Conservation (phyloP, 2,797 vertebrate genomes). For the Synanceia verrucosa region DNA sequence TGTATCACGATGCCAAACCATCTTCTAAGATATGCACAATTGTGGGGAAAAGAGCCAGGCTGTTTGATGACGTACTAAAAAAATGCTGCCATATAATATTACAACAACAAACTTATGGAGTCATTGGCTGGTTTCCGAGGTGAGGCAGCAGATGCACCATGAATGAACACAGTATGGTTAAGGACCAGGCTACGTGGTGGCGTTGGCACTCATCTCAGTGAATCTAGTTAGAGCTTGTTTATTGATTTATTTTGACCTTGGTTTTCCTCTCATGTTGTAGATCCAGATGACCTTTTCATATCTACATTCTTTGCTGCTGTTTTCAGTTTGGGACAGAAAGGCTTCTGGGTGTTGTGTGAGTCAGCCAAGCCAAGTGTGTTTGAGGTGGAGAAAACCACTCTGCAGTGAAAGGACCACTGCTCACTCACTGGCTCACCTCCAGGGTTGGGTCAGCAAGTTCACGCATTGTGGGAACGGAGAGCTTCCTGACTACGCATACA, state of each 20-base stretch:
- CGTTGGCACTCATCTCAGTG: not conserved
- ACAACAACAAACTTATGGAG: not conserved
- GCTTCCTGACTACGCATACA: constrained; percentile 36
- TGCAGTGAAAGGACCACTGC: constrained; percentile 40
- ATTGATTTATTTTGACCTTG: not conserved
- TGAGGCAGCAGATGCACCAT: not conserved
- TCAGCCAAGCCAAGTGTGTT: constrained; percentile 25
- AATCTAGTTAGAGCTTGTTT: not conserved
- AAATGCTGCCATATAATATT: not conserved
- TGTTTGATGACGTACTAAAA: not conserved
- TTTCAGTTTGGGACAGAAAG: constrained; percentile 39
- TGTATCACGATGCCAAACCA: not conserved
- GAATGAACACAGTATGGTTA: not conserved
- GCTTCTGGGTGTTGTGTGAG: constrained; percentile 15
- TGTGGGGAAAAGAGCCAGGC: not conserved
- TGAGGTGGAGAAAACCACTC: constrained; percentile 32
- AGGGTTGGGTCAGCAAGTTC: constrained; percentile 38
- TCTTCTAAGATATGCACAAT: not conserved
- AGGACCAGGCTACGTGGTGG: not conserved
- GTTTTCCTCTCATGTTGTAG: not conserved
- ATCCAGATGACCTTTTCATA: constrained; percentile 13
- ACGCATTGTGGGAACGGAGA: constrained; percentile 31
- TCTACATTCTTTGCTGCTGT: constrained; percentile 15
- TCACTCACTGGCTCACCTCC: constrained; percentile 51
- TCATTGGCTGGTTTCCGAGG: constrained; percentile 2